Base-by-base conservation (phyloP, 2,797 vertebrate species). In the Crenichthys baileyi region DNA sequence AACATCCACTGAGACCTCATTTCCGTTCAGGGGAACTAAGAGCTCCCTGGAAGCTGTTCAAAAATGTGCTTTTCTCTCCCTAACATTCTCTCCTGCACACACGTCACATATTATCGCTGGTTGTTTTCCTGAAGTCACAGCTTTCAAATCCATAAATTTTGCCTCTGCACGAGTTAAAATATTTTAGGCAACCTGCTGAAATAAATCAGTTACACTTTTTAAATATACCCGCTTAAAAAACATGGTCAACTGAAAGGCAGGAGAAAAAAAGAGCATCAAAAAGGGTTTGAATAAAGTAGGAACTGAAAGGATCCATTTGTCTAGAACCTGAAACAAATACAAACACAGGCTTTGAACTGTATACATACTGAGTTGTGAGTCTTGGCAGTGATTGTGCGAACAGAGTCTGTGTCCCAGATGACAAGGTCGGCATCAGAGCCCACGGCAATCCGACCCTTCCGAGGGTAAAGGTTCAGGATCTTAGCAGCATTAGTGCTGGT, bases 401-500 rank as follows among this genome's bases (percentile, higher is more conserved):
- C 91, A 3, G 96, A 94, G 70, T 99, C 98, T 1, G 97, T 96
- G 89, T 99, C 98, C 98, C 98, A 99, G 94, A 99, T 99, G 80
- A 99, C 97, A 90, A 99, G 94, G 87, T 99, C 98, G 0, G 97
- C 97, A 86, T 99, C 98, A 0, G 98, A 99, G 77, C 98, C 96
- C 81, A 99, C 97, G 0, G 98, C 97, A 89, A 99, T 97, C 93
- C 97, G 96, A 4, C 98, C 98, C 91, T 99, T 99, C 16, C 98
- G 96, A 0, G 98, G 98, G 83, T 99, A 99, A 83, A 99, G 94
- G 94, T 98, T 99, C 88, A 99, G 97, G 95, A 99, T 97, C 93
- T 99, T 99, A 22, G 98, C 98, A 46, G 98, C 98, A 0, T 99
- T 99, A 78, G 98, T 99, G 96, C 98, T 99, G 0, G 98, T 99